Percentiles rank a stretch among this genome's conserved stretches.
These are phyloP conservation scores for Mesorhabditis sp. DNA, from an alignment of 2,888 invertebrate genomes.

Conservation along the genomic window DNA sequence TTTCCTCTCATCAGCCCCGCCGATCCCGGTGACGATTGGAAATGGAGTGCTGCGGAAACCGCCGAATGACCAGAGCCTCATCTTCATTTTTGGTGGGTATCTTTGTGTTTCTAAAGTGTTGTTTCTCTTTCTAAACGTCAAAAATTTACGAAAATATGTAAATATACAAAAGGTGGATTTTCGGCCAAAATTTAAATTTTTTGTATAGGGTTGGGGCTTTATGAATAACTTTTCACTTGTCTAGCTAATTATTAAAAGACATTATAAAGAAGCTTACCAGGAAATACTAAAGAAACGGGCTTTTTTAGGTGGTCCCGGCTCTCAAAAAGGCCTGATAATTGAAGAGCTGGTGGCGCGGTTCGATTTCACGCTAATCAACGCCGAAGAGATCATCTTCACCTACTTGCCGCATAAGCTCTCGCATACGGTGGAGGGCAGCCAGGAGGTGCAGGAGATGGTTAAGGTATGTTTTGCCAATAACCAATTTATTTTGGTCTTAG, in stretches of 20 bases:
- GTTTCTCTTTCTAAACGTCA: not conserved
- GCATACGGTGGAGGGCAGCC: conserved; percentile 41
- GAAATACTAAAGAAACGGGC: not conserved
- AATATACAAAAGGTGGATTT: conserved; percentile 5
- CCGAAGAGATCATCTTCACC: conserved; percentile 54
- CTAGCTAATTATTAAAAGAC: too few species aligned
- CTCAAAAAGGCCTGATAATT: conserved; percentile 53
- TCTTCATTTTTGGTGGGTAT: conserved; percentile 51
- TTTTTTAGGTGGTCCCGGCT: conserved; percentile 53
- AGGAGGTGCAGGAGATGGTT: conserved; percentile 48
- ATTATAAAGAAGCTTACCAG: not conserved
- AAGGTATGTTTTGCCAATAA: conserved; percentile 23
- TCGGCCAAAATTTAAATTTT: not conserved
- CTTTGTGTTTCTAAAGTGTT: not conserved
- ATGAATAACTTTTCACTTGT: not conserved
- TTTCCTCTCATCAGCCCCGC: conserved; percentile 20
- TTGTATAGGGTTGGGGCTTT: not conserved
- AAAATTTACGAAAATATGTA: not conserved
- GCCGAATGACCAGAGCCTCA: conserved; percentile 27
- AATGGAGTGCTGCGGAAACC: conserved; percentile 15
- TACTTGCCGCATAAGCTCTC: conserved; percentile 53
- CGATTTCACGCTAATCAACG: conserved; percentile 46
- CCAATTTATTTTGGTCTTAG: conserved; percentile 23
- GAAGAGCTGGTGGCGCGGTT: conserved; percentile 52
- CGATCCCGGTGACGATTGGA: conserved; percentile 35